Evolutionary conservation across 2,113 vertebrate species (phyloP).

Genomic region (Eira barbara): DNA sequence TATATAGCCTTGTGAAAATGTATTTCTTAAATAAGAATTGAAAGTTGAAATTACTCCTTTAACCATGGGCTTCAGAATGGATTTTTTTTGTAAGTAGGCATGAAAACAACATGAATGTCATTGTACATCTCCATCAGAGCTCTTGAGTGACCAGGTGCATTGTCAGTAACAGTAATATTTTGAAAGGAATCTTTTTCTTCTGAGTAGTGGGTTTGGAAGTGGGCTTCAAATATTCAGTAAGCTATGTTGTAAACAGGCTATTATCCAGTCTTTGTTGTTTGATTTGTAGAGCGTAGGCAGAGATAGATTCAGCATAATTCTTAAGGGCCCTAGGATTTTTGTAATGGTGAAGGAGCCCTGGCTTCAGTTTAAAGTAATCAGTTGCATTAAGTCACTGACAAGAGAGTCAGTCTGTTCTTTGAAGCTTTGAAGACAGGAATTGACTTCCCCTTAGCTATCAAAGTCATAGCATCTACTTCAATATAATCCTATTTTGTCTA

Average conservation of each 20-base stretch:
- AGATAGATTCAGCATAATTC: not conserved
- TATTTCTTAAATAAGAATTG: not conserved
- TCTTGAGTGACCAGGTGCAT: not conserved
- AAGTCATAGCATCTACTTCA: not conserved
- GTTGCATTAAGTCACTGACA: not conserved
- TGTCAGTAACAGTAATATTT: not conserved
- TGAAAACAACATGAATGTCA: not conserved
- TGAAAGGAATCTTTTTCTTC: not conserved
- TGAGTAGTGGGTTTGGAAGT: not conserved
- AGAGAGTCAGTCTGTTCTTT: not conserved
- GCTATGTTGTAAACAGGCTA: not conserved
- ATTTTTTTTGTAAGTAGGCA: not conserved
- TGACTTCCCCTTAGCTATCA: not conserved
- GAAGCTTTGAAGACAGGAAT: not conserved
- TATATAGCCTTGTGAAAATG: not conserved
- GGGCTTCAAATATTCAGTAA: not conserved
- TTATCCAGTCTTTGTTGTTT: not conserved
- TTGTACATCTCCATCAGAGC: not conserved
- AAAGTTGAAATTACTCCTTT: not conserved
- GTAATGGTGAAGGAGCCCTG: not conserved
- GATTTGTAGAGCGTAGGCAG: not conserved
- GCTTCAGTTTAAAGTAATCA: not conserved
- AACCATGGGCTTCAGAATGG: not conserved
- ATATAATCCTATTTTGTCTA: not conserved
- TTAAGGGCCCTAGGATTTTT: not conserved